Conservation (phyloP, 2,888 invertebrate genomes). For the Pasiphila rectangulata region DNA sequence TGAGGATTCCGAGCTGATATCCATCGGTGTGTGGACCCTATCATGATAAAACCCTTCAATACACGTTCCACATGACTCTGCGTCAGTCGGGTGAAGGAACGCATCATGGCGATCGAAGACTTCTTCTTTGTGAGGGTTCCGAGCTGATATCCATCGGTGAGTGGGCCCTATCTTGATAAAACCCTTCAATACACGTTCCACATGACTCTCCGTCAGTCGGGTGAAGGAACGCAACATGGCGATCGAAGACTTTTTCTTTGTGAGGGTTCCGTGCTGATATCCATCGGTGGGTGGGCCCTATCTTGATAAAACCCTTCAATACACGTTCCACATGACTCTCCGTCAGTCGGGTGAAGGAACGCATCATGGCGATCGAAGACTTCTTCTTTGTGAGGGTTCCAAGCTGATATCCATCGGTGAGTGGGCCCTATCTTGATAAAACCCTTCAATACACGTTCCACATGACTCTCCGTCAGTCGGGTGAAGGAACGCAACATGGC, state of each 20-base stretch:
- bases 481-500: too few species aligned
- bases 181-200: neutral
- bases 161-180: slow-evolving; percentile 35
- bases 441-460: too few species aligned
- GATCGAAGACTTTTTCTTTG: neutral
- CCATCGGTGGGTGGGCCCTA: too few species aligned
- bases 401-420: too few species aligned
- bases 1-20: slow-evolving; percentile 83
- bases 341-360: neutral
- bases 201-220: neutral
- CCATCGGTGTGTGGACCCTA: slow-evolving; percentile 85
- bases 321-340: neutral
- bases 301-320: neutral
- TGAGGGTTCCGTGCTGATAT: too few species aligned
- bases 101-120: neutral
- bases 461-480: too few species aligned
- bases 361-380: neutral
- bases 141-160: slow-evolving; percentile 90
- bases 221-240: neutral
- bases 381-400: neutral
- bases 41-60: neutral
- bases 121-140: slow-evolving; percentile 56
- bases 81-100: neutral
- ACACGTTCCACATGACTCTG: slow-evolving; percentile 57
- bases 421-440: too few species aligned